A percentile compares a stretch with the other conserved stretches of the same genome.
Conservation (phyloP, 2,888 invertebrate genomes). For the Lacanobia wlatinum region DNA sequence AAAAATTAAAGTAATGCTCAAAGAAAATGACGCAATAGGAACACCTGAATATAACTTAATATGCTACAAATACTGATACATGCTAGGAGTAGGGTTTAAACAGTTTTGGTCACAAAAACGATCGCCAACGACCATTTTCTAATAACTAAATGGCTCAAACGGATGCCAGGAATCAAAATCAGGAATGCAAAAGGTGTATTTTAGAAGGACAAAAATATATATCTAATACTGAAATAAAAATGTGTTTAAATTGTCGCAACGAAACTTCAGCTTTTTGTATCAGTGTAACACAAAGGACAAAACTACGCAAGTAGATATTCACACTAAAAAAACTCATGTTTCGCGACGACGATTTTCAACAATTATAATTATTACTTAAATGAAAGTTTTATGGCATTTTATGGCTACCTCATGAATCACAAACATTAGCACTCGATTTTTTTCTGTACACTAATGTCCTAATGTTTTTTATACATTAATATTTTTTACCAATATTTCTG, state of each 20-base stretch:
- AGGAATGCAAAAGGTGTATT: constrained; percentile 82
- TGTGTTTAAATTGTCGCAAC: constrained; percentile 30
- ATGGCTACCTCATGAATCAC: constrained; percentile 90
- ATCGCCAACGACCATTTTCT: constrained; percentile 67
- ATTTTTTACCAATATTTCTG: constrained; percentile 80
- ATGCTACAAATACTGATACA: constrained; percentile 87
- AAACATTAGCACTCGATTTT: constrained; percentile 82
- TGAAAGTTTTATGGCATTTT: constrained; percentile 86
- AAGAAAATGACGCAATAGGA: constrained; percentile 79
- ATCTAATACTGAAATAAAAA: constrained; percentile 79
- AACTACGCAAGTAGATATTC: background rate
- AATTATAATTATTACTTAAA: constrained; percentile 70
- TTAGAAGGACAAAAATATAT: constrained; percentile 69
- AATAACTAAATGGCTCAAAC: constrained; percentile 76
- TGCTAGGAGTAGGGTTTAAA: constrained; percentile 82
- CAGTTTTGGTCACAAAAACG: constrained; percentile 78
- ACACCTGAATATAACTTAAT: constrained; percentile 84
- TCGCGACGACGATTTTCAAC: constrained; percentile 39
- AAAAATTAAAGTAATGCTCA: constrained; percentile 60
- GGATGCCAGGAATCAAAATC: constrained; percentile 79
- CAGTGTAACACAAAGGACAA: background rate
- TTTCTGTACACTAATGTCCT: constrained; percentile 79
- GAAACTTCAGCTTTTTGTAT: background rate
- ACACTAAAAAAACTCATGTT: constrained; percentile 1
- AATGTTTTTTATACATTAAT: constrained; percentile 80